These are phyloP conservation scores for Takifugu bimaculatus DNA, from an alignment of 2,113 vertebrate species.

Conservation along the genomic window DNA sequence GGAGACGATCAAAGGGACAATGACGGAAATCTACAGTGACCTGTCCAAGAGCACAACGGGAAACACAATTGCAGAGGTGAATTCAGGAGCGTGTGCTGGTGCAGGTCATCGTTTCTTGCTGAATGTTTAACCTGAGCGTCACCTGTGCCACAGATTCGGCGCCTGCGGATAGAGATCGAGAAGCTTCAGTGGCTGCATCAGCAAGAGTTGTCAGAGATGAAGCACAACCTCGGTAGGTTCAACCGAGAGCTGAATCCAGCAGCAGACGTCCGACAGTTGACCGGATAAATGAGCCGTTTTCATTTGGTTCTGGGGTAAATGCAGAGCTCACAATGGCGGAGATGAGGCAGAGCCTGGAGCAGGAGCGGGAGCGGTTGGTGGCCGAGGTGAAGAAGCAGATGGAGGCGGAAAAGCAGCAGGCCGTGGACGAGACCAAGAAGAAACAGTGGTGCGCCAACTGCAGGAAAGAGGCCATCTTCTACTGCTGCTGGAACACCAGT, in stretches of 20 bases:
- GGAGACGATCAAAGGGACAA: constrained; percentile 97
- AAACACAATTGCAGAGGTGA: constrained; percentile 94
- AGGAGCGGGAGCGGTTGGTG: constrained; percentile 89
- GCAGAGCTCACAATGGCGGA: constrained; percentile 96
- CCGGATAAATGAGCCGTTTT: no score
- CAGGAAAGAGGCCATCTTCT: constrained; percentile 97
- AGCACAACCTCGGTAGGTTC: constrained; percentile 89
- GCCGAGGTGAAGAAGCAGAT: constrained; percentile 94
- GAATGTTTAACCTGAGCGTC: background rate
- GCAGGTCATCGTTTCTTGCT: no score
- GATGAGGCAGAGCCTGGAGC: constrained; percentile 97
- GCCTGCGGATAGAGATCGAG: constrained; percentile 95
- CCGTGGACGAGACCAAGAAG: constrained; percentile 96
- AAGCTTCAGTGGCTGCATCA: constrained; percentile 97
- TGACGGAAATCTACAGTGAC: constrained; percentile 98
- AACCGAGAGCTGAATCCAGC: background rate
- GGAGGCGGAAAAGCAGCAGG: constrained; percentile 92
- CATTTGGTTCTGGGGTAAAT: background rate
- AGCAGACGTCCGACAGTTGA: no score
- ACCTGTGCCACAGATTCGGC: constrained; percentile 80
- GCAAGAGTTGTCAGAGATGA: constrained; percentile 96
- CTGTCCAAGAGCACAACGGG: constrained; percentile 95
- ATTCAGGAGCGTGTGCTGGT: constrained; percentile 1
- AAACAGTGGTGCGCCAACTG: constrained; percentile 98
- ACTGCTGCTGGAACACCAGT: constrained; percentile 98